A percentile compares a stretch with the other conserved stretches of the same genome.
Evolutionary conservation across 2,888 invertebrate species (phyloP).

Genomic region (Lasius fuliginosus): DNA sequence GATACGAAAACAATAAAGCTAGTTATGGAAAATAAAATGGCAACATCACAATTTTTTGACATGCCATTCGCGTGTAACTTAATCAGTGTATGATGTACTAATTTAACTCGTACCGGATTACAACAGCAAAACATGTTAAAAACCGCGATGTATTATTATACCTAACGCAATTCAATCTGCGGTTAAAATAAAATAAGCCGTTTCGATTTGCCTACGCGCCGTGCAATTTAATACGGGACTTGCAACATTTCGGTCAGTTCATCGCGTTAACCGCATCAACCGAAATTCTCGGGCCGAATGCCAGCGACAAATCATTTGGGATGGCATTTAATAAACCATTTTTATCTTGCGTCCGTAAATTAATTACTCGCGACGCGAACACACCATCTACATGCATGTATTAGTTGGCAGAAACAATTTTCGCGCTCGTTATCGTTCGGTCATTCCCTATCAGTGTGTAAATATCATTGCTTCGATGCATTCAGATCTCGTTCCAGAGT

Average conservation of each 20-base stretch:
- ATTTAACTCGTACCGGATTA: constrained; percentile 17
- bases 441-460: constrained; percentile 31
- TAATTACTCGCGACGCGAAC: constrained; percentile 41
- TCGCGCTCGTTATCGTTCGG: constrained; percentile 43
- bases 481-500: constrained; percentile 17
- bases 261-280: constrained; percentile 57
- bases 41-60: constrained; percentile 29
- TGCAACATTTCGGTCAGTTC: constrained; percentile 54
- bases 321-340: constrained; percentile 58
- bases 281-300: constrained; percentile 47
- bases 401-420: constrained; percentile 54
- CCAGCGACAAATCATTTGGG: constrained; percentile 53
- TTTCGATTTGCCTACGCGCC: constrained; percentile 50
- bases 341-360: constrained; percentile 55
- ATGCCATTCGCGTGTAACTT: constrained; percentile 17
- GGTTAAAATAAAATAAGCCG: constrained; percentile 52
- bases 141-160: constrained; percentile 38
- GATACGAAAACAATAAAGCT: background rate
- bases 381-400: constrained; percentile 27
- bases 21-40: constrained; percentile 22
- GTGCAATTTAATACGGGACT: constrained; percentile 42
- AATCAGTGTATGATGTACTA: constrained; percentile 31
- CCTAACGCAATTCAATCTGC: constrained; percentile 36
- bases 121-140: constrained; percentile 26
- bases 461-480: constrained; percentile 38